Base-by-base conservation (phyloP, 2,113 vertebrate genomes). In the Vicugna pacos region DNA sequence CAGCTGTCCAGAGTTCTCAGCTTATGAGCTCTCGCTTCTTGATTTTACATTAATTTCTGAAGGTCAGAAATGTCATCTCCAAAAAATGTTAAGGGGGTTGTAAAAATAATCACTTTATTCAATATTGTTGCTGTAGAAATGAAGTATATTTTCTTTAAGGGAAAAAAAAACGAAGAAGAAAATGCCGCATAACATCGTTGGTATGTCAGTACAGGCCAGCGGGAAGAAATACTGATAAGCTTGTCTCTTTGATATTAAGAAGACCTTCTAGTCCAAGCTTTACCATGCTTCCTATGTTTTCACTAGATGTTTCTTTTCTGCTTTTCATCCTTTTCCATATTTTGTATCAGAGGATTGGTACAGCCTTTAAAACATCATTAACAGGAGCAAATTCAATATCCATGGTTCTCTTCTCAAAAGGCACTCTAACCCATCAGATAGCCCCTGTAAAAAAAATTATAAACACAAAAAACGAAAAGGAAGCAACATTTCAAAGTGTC, bases 391-490 rank as follows among this genome's bases (percentile, higher is more conserved):
- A 97, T 96, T 98, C 97, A 93, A n/a, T 91, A 93, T 0, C 0
- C 93, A 84, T 14, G 86, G 97, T 50, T 77, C 91, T 24, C 91
- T 38, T 81, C 96, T 94, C 86, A 97, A 88, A 91, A 96, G 81
- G 96, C 58, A 93, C 89, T 84, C 98, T 99, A 99, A 85, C 99
- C 99, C 99, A 99, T 99, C 89, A 99, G 99, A 98, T 99, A 99
- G 92, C 99, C 99, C 92, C 99, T 99, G 98, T 4, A 98, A 95
- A 98, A 98, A 96, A 95, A 96, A 70, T 35, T 16, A 85, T 14
- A 91, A 70, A 89, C 48, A 94, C 48, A 86, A 93, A 83, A 92
- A 67, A 52, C 48, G 26, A 92, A 75, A 89, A 70, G 48, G 16
- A 89, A 93, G 83, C 56, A 93, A 75, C 7, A 42, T 75, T 89